Evolutionary conservation across 2,888 invertebrate species (phyloP).

Genomic region (Charanyca ferruginea): DNA sequence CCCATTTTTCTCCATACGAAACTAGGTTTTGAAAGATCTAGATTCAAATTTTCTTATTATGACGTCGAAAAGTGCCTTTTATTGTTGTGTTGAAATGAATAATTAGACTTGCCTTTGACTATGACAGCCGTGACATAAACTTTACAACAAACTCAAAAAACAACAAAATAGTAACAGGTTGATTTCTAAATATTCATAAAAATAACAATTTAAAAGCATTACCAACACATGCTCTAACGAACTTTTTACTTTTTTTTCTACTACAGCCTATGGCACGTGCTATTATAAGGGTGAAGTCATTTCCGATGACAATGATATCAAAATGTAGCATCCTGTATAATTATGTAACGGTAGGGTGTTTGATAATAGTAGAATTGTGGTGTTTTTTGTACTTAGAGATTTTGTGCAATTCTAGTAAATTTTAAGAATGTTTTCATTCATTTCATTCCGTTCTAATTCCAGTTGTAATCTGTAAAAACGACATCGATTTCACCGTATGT

Average conservation of each 20-base stretch:
- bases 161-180: slow-evolving; percentile 38
- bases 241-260: slow-evolving; percentile 69
- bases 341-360: slow-evolving; percentile 55
- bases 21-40: too few species aligned
- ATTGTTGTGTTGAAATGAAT: too few species aligned
- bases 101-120: too few species aligned
- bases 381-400: slow-evolving; percentile 9
- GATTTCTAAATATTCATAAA: slow-evolving; percentile 42
- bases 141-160: slow-evolving; percentile 3
- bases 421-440: too few species aligned
- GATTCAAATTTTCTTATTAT: too few species aligned
- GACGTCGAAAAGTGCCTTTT: too few species aligned
- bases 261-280: slow-evolving; percentile 77
- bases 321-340: slow-evolving; percentile 72
- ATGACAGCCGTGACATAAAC: not conserved
- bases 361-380: slow-evolving; percentile 23
- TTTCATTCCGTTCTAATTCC: too few species aligned
- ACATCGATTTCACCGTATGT: too few species aligned
- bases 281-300: slow-evolving; percentile 84
- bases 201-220: slow-evolving; percentile 43
- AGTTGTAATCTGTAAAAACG: too few species aligned
- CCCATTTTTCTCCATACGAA: too few species aligned
- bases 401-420: too few species aligned
- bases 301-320: slow-evolving; percentile 88
- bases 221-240: slow-evolving; percentile 61